phyloP scores from a whole-genome alignment of 2,888 invertebrate genomes.

The Hymenopus coronatus region DNA sequence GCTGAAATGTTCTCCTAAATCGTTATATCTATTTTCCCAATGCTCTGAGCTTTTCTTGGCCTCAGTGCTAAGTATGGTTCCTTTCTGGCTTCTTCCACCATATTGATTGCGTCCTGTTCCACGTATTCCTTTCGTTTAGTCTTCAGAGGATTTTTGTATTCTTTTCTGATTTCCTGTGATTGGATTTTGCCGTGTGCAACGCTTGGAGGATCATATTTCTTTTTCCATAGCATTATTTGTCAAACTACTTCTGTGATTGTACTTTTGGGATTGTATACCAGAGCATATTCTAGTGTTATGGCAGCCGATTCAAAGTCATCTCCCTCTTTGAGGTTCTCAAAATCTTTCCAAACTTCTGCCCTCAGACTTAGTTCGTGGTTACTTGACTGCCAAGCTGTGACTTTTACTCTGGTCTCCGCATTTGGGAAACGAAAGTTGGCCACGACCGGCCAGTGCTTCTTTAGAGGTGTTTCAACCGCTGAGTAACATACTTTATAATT shows the following conservation, averaged over 20 bases:
- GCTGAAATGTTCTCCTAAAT: background rate
- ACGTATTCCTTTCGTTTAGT: background rate
- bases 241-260: background rate
- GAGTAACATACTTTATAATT: too few relatives aligned
- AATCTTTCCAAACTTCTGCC: too few relatives aligned
- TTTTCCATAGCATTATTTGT: background rate
- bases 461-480: too few relatives aligned
- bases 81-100: background rate
- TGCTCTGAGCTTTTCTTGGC: background rate
- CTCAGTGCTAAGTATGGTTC: background rate
- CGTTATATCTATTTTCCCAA: background rate
- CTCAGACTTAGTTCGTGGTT: too few relatives aligned
- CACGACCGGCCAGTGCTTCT: too few relatives aligned
- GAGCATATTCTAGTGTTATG: too few relatives aligned
- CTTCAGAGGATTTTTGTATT: background rate
- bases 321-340: too few relatives aligned
- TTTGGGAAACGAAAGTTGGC: too few relatives aligned
- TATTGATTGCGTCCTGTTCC: background rate
- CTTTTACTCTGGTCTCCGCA: too few relatives aligned
- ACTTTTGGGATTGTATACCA: too few relatives aligned
- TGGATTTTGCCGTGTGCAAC: background rate
- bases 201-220: background rate
- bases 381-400: too few relatives aligned
- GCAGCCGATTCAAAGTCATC: too few relatives aligned
- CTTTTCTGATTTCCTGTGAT: background rate